phyloP scores from a whole-genome alignment of 2,888 invertebrate genomes.

The Chrysolina oricalcia region DNA sequence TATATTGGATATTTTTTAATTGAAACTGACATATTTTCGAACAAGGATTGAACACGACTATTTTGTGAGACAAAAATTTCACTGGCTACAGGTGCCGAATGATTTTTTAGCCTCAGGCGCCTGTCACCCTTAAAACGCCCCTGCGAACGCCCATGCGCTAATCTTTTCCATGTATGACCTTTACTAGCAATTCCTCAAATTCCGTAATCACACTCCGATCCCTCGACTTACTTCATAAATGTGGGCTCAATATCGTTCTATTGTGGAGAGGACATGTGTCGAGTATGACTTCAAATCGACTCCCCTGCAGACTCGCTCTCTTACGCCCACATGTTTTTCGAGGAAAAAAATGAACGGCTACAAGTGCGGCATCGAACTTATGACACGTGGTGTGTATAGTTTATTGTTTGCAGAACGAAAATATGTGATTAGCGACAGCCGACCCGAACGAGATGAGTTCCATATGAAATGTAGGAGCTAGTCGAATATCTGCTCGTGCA shows the following conservation, averaged over 20 bases:
- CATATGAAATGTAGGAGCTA: neutral
- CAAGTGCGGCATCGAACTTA: conserved; percentile 13
- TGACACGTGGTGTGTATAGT: conserved; percentile 7
- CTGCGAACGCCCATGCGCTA: neutral
- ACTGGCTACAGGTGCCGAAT: too few relatives aligned
- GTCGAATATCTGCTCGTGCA: conserved; percentile 4
- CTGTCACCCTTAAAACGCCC: too few relatives aligned
- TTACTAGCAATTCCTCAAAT: neutral
- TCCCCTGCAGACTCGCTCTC: conserved; percentile 14
- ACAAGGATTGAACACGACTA: too few relatives aligned
- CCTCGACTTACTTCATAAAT: neutral
- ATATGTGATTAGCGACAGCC: conserved; percentile 3
- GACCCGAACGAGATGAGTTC: conserved; percentile 1
- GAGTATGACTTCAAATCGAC: conserved; percentile 8
- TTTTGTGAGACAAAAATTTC: too few relatives aligned
- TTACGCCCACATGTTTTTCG: conserved; percentile 7
- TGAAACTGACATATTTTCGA: too few relatives aligned
- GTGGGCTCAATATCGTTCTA: conserved; percentile 1
- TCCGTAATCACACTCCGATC: neutral
- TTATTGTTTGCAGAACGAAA: conserved; percentile 22
- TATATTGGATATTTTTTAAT: too few relatives aligned
- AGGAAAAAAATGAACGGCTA: neutral
- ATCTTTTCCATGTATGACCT: neutral
- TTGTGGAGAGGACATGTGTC: conserved; percentile 11
- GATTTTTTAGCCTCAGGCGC: too few relatives aligned